Evolutionary conservation across 2,113 vertebrate species (phyloP), one percentile per base, ranked within the genome.

Genomic region (Trogon surrucura): DNA sequence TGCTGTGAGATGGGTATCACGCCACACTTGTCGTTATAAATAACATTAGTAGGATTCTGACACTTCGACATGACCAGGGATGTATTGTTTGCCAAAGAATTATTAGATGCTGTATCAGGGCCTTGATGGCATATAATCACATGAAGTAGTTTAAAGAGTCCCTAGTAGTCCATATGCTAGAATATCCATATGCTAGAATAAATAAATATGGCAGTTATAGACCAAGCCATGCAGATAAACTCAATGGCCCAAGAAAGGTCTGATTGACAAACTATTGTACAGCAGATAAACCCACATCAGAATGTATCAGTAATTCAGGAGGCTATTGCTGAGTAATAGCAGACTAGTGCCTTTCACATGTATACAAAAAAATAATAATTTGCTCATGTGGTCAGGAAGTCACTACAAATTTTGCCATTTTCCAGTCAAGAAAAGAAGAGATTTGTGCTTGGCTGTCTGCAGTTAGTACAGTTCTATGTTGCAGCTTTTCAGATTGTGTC

Each of bases 81-180:
- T 91, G 34, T 47, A 41, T 36, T 81, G 62, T 91, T 95, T 97
- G 94, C 96, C 96, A 96, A 95, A 97, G 91, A 92, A 88, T 84
- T 84, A 32, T 41, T 62, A 81, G 57, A 81, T 73, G 54, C 41
- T 87, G 16, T 70, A 51, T 79, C 30, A 79, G 51, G 80, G 64
- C 80, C 41, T 80, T 85, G 66, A 50, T 88, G 54, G 65, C 48
- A 54, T 7, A 11, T 70, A 50, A 48, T 72, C 47, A 17, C n/a
- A 30, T 60, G 29, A 67, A 89, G 32, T 74, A 74, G 50, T 74
- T 89, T 21, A 65, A 62, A 73, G 56, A 69, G 50, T 70, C 67
- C 66, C 51, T 70, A 11, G 15, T 78, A 53, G 36, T 74, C 15
- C n/a, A n/a, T n/a, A n/a, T n/a, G n/a, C n/a, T n/a, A n/a, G n/a